These are phyloP conservation scores for Pristiophorus japonicus DNA, from an alignment of 2,113 vertebrate species.

Conservation along the genomic window DNA sequence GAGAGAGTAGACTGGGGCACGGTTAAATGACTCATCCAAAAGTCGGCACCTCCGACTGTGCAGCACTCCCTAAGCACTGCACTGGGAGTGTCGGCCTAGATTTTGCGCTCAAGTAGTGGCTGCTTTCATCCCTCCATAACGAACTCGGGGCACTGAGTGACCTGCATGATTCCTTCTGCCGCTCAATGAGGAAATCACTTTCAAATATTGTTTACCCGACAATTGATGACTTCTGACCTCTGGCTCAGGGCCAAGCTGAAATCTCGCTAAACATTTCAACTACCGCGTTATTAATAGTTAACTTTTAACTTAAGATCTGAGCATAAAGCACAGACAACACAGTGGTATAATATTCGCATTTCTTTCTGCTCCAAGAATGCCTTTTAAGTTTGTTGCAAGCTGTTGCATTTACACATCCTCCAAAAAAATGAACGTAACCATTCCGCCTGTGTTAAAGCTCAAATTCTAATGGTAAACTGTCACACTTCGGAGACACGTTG, in stretches of 20 bases:
- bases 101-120: background rate
- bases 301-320: background rate
- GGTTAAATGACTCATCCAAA: background rate
- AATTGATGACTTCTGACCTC: background rate
- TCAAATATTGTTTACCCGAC: background rate
- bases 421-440: background rate
- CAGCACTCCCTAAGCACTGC: background rate
- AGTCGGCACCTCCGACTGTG: background rate
- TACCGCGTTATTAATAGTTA: background rate
- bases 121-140: background rate
- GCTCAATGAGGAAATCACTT: background rate
- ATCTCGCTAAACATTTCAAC: background rate
- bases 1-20: background rate
- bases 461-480: background rate
- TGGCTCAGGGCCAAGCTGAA: background rate
- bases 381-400: background rate
- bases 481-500: background rate
- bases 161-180: too few relatives aligned
- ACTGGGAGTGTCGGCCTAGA: background rate
- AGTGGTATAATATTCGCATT: background rate
- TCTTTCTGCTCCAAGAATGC: background rate
- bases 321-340: background rate
- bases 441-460: background rate
- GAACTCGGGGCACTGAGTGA: background rate
- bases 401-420: background rate